Percentiles rank a stretch among this genome's conserved stretches.
These are phyloP conservation scores for Aphaenogaster rudis DNA, from an alignment of 1,140 invertebrate genomes.

Conservation along the genomic window DNA sequence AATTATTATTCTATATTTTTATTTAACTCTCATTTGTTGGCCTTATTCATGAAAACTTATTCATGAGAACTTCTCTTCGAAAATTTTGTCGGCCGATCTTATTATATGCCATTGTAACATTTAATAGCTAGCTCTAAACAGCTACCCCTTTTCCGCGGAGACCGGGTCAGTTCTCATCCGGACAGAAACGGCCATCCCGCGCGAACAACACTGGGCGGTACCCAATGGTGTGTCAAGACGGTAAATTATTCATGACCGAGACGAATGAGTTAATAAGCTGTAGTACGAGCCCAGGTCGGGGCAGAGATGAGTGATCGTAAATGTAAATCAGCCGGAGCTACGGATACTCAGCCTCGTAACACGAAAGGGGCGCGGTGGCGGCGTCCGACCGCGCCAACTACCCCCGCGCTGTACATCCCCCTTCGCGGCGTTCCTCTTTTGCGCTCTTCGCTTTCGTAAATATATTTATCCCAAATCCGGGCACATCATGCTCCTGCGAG, in stretches of 20 bases:
- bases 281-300: conserved; percentile 65
- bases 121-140: not conserved
- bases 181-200: conserved; percentile 9
- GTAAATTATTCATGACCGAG: conserved; percentile 78
- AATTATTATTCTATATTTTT: not conserved
- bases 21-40: not conserved
- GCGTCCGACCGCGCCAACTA: not conserved
- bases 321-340: conserved; percentile 78
- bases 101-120: not conserved
- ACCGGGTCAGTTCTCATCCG: not conserved
- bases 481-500: conserved; percentile 12
- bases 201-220: conserved; percentile 30
- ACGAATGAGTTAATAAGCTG: conserved; percentile 81
- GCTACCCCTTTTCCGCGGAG: not conserved
- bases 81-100: no score
- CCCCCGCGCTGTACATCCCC: not conserved
- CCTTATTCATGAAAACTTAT: not conserved
- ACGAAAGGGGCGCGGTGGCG: conserved; percentile 61
- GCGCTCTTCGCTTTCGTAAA: conserved; percentile 37
- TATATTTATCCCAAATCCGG: conserved; percentile 60
- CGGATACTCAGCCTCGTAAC: conserved; percentile 59
- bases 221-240: conserved; percentile 68
- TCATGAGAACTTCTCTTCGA: not conserved
- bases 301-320: conserved; percentile 79
- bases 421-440: conserved; percentile 15